These are phyloP conservation scores for Holocentrus rufus DNA, from an alignment of 2,797 vertebrate species.

Conservation along the genomic window DNA sequence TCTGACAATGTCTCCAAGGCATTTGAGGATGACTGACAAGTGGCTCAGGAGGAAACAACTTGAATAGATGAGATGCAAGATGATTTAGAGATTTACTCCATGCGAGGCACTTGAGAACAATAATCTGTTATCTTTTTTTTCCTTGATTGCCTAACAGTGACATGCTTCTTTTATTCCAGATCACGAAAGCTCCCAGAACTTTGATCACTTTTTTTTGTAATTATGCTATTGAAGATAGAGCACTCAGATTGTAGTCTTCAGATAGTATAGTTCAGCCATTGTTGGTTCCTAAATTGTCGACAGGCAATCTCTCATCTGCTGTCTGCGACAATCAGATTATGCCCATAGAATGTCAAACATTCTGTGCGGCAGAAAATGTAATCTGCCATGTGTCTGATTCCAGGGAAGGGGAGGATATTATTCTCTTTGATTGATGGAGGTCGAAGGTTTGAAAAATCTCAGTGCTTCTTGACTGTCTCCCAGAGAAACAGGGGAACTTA, in stretches of 20 bases:
- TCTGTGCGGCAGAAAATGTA: slow-evolving; percentile 44
- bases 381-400: slow-evolving; percentile 44
- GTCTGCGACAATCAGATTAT: slow-evolving; percentile 58
- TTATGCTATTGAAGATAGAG: slow-evolving; percentile 32
- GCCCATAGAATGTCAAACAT: slow-evolving; percentile 44
- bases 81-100: slow-evolving; percentile 42
- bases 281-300: slow-evolving; percentile 25
- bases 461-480: slow-evolving; percentile 29
- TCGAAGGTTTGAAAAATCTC: slow-evolving; percentile 32
- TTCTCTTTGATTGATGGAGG: slow-evolving; percentile 50
- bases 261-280: slow-evolving; percentile 44
- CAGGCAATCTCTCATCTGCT: slow-evolving; percentile 45
- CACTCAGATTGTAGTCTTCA: slow-evolving; percentile 32
- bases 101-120: slow-evolving; percentile 51
- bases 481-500: slow-evolving; percentile 43
- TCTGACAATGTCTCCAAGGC: slow-evolving; percentile 41
- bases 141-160: slow-evolving; percentile 47
- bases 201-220: slow-evolving; percentile 61
- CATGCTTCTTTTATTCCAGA: slow-evolving; percentile 42
- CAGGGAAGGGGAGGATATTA: slow-evolving; percentile 23
- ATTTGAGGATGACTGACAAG: slow-evolving; percentile 52
- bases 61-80: slow-evolving; percentile 50
- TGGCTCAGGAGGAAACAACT: slow-evolving; percentile 45
- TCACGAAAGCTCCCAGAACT: slow-evolving; percentile 39
- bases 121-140: slow-evolving; percentile 22